phyloP scores from a whole-genome alignment of 2,888 invertebrate genomes.

The Drosophila dives region DNA sequence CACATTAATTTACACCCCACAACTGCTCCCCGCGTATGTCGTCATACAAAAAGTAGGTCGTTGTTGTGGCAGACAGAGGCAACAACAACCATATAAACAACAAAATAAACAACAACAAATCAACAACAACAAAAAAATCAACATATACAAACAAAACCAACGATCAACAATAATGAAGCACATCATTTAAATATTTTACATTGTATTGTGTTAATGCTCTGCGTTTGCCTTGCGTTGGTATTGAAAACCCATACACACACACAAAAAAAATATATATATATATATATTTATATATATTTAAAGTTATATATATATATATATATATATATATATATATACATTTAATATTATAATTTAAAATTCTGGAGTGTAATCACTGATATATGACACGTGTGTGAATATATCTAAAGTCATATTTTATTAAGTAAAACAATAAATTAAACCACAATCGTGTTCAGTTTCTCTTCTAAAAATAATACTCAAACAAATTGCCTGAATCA shows the following conservation, averaged over 20 bases:
- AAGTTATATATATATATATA: conserved; percentile 30
- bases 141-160: conserved; percentile 22
- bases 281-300: conserved; percentile 24
- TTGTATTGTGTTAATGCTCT: conserved; percentile 53
- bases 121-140: conserved; percentile 1
- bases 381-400: background rate
- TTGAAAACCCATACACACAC: conserved; percentile 46
- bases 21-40: conserved; percentile 32
- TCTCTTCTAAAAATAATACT: too few species aligned
- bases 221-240: conserved; percentile 58
- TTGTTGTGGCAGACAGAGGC: conserved; percentile 66
- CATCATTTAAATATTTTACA: conserved; percentile 75
- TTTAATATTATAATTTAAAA: background rate
- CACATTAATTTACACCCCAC: conserved; percentile 3
- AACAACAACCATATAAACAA: conserved; percentile 22
- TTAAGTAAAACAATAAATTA: background rate
- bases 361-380: background rate
- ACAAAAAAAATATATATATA: background rate
- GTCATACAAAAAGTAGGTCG: conserved; percentile 76
- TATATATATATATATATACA: too few species aligned
- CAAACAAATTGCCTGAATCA: too few species aligned
- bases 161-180: conserved; percentile 41
- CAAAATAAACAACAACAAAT: background rate
- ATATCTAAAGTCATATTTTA: background rate
- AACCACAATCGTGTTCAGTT: background rate